Conservation (phyloP, 2,797 vertebrate genomes). For the Uromys caudimaculatus region DNA sequence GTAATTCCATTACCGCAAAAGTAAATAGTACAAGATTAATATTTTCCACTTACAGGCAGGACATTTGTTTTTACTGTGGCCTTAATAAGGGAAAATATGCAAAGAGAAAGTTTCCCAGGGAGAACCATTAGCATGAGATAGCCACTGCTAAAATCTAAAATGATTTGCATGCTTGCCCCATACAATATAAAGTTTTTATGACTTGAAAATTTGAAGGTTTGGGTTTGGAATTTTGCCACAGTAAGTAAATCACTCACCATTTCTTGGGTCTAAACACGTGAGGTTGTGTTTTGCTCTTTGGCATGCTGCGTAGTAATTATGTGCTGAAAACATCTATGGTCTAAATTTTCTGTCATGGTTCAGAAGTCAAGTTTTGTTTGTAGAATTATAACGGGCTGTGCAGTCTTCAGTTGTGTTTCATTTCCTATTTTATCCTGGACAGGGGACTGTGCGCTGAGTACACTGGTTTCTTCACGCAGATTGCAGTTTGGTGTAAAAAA, state of each 20-base stretch:
- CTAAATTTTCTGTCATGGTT: not conserved
- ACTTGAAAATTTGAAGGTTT: not conserved
- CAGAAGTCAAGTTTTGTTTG: not conserved
- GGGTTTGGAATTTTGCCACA: not conserved
- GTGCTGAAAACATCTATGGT: not conserved
- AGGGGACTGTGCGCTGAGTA: not conserved
- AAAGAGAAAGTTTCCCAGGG: not conserved
- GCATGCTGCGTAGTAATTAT: not conserved
- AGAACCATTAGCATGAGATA: not conserved
- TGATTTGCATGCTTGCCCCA: not conserved
- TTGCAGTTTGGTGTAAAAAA: not conserved
- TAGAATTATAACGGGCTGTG: not conserved
- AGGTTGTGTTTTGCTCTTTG: not conserved
- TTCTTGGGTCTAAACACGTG: too few relatives aligned
- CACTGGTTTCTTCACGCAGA: not conserved
- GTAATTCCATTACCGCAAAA: not conserved
- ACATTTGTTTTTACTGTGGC: not conserved
- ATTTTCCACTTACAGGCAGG: not conserved
- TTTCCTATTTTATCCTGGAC: not conserved
- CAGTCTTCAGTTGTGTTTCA: not conserved
- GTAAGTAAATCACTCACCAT: not conserved
- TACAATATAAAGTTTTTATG: not conserved
- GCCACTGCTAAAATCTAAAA: not conserved
- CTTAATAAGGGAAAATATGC: not conserved
- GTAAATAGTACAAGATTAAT: not conserved